Evolutionary conservation across 2,113 vertebrate genomes (phyloP).

Genomic region (Nerophis lumbriciformis): DNA sequence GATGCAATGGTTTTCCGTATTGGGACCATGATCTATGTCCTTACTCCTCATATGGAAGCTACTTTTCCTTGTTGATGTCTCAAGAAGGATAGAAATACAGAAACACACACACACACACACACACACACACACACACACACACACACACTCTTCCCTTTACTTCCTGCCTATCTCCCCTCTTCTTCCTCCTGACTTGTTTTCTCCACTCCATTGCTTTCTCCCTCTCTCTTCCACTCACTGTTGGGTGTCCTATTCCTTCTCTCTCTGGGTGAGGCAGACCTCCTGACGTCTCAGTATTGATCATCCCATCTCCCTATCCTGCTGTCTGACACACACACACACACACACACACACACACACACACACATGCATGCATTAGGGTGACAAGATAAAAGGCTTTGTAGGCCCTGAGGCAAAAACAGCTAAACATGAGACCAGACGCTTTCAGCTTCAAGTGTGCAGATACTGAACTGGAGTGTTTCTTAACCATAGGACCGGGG

Average conservation of each 20-base stretch:
- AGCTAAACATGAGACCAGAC: slow-evolving; percentile 58
- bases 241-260: slow-evolving; percentile 65
- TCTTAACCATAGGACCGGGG: too few relatives aligned
- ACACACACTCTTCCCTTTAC: neutral
- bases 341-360: slow-evolving; percentile 13
- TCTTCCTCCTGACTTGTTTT: neutral
- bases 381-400: slow-evolving; percentile 68
- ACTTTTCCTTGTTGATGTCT: too few relatives aligned
- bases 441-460: slow-evolving; percentile 32
- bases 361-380: slow-evolving; percentile 44
- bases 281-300: slow-evolving; percentile 70
- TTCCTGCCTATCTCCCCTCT: slow-evolving; percentile 13
- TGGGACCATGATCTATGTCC: too few relatives aligned
- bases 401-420: slow-evolving; percentile 56
- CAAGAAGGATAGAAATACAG: too few relatives aligned
- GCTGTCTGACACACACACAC: slow-evolving; percentile 28
- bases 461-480: too few relatives aligned
- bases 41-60: too few relatives aligned
- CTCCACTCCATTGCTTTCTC: slow-evolving; percentile 22
- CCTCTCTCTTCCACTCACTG: slow-evolving; percentile 30
- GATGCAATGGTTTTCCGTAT: too few relatives aligned
- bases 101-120: neutral
- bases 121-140: slow-evolving; percentile 1
- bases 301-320: slow-evolving; percentile 49
- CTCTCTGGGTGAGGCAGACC: slow-evolving; percentile 67